Base-by-base conservation (phyloP, 2,888 invertebrate species). In the Tridacna crocea region DNA sequence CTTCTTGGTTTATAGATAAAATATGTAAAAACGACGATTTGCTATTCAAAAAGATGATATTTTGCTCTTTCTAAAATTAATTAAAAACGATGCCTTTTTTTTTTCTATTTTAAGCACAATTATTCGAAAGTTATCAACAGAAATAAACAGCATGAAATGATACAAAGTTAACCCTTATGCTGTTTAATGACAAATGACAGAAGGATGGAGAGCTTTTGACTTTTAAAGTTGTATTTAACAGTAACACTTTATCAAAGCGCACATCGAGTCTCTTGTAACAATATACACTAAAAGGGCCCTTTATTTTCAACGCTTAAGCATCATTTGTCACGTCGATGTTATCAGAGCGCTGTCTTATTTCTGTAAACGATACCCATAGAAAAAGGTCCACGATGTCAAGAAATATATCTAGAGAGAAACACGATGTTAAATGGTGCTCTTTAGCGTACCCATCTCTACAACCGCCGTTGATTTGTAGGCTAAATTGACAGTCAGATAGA, bases 291-390 rank as follows among this genome's bases (percentile, higher is more conserved):
- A 79, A 83, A 80, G 77, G 72, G 47, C 72, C 51, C 77, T 75
- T 76, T 86, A 80, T 72, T 79, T 72, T 51, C 58, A 0, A 55
- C 27, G 76, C 63, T 74, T 72, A 74, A 72, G 81, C 75, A 68
- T 82, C 86, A 83, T 86, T 86, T 86, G 86, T 86, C 86, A 86
- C 77, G 65, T 22, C 65, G 84, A 84, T 81, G 72, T 75, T 81
- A 84, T 84, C 84, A 72, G 22, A 12, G 17, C 58, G 24, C 47
- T 68, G 82, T 82, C 82, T 72, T 73, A 66, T 48, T 48, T 61
- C 46, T 51, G 79, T 76, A 80, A 79, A 36, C 27, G 80, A 80
- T 79, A 84, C 79, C 80, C 47, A 48, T 65, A 70, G 72, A 70
- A 68, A 68, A 72, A 70, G 75, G 76, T 70, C 79, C 63, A 24